Evolutionary conservation across 2,797 vertebrate genomes (phyloP).

Genomic region (Pangasius sanitwongsei): DNA sequence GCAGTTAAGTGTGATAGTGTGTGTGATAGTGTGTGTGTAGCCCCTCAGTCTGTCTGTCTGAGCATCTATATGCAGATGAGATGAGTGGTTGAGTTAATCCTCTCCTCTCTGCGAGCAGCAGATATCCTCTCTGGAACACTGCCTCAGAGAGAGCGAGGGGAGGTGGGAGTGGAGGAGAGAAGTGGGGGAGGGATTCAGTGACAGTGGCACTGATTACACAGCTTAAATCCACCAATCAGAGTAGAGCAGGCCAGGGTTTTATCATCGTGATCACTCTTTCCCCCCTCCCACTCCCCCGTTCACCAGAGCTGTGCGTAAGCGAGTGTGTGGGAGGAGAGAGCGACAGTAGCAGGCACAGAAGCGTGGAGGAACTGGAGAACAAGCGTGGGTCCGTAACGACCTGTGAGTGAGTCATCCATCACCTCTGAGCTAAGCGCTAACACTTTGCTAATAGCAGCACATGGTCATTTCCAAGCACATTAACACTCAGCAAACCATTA

Average conservation of each 20-base stretch:
- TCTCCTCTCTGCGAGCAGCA: slow-evolving; percentile 77
- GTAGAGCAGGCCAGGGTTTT: slow-evolving; percentile 58
- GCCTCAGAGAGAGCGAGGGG: slow-evolving; percentile 68
- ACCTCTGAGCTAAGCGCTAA: slow-evolving; percentile 64
- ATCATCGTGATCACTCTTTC: slow-evolving; percentile 65
- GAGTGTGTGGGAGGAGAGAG: slow-evolving; percentile 48
- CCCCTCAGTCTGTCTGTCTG: slow-evolving; percentile 59
- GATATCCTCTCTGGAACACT: slow-evolving; percentile 84
- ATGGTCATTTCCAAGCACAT: slow-evolving; percentile 3
- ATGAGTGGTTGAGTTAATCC: slow-evolving; percentile 77
- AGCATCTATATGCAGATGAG: slow-evolving; percentile 79
- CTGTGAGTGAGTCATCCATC: slow-evolving; percentile 78
- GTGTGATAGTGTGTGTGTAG: slow-evolving; percentile 47
- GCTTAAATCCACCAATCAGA: slow-evolving; percentile 84
- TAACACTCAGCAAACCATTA: background rate
- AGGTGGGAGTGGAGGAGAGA: slow-evolving; percentile 67
- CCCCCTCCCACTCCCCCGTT: slow-evolving; percentile 64
- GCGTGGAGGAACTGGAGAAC: slow-evolving; percentile 62
- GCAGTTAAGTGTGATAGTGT: slow-evolving; percentile 64
- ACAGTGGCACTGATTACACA: slow-evolving; percentile 79
- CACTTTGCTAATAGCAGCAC: slow-evolving; percentile 52
- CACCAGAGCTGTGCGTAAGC: slow-evolving; percentile 52
- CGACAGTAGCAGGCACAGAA: slow-evolving; percentile 65
- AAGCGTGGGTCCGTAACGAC: slow-evolving; percentile 77
- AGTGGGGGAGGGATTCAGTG: slow-evolving; percentile 70